phyloP scores from a whole-genome alignment of 2,888 invertebrate species.

The Galerucella calmariensis region DNA sequence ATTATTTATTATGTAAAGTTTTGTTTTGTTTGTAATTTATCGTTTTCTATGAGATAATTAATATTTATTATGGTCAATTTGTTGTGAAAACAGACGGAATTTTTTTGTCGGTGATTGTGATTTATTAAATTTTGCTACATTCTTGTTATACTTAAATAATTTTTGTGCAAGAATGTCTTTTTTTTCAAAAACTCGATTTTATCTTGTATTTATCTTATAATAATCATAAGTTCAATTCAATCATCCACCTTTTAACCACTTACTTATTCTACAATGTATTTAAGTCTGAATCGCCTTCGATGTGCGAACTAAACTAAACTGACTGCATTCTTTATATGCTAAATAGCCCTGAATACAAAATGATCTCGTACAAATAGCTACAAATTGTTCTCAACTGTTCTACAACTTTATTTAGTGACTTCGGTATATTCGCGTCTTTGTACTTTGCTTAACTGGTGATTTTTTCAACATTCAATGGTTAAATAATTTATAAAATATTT shows the following conservation, averaged over 20 bases:
- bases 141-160: too few species aligned
- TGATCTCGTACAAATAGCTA: conserved; percentile 51
- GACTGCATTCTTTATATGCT: conserved; percentile 57
- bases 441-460: too few species aligned
- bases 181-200: too few species aligned
- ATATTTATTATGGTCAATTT: not conserved
- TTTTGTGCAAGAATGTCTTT: too few species aligned
- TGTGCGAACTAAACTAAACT: conserved; percentile 39
- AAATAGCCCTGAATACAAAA: conserved; percentile 52
- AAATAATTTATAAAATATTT: too few species aligned
- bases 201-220: too few species aligned
- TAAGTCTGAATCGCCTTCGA: not conserved
- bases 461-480: too few species aligned
- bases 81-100: too few species aligned
- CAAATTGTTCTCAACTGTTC: conserved; percentile 51
- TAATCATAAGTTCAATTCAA: not conserved
- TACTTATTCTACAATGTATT: not conserved
- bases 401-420: conserved; percentile 48
- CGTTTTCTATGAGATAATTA: not conserved
- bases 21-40: conserved; percentile 20
- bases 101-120: too few species aligned
- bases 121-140: too few species aligned
- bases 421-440: too few species aligned
- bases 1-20: conserved; percentile 40
- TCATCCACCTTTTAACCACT: not conserved